Evolutionary conservation across 2,888 invertebrate genomes (phyloP), one percentile per base, ranked within the genome.

Genomic region (Sminthurides aquaticus): DNA sequence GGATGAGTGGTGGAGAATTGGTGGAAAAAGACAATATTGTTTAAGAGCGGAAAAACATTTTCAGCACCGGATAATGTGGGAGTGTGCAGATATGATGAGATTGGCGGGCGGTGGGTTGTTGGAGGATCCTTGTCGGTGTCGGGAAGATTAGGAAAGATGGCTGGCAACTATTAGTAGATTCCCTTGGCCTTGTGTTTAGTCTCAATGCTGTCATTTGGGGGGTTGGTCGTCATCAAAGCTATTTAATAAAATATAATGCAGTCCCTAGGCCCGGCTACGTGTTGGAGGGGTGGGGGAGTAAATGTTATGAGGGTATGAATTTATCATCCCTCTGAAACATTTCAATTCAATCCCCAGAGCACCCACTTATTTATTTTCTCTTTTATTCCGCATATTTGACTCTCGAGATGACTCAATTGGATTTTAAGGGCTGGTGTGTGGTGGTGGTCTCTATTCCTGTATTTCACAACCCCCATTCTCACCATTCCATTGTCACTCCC

Each of bases 221-320:
- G 57, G 63, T 63, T 49, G 63, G 58, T 63, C 63, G 52, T 63
- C 63, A 63, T 63, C 63, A 63, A 63, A 63, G 49, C 63, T 63
- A 57, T 57, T 63, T 57, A 63, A 63, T 63, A 63, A 63, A 63
- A 63, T 63, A 63, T 57, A 57, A 63, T 57, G 62, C 52, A 57
- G 57, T 49, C 49, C 63, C 57, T 27, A 26, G 43, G 5, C 43
- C 8, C 15, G 43, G n/a, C n/a, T n/a, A n/a, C n/a, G n/a, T n/a
- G n/a, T n/a, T n/a, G n/a, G n/a, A n/a, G n/a, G n/a, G n/a, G n/a
- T n/a, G n/a, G n/a, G n/a, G n/a, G n/a, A n/a, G n/a, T n/a, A n/a
- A n/a, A 34, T 34, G 43, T 34, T 34, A 34, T 34, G 43, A 34
- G 43, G 43, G 43, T 34, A 34, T 34, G 43, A 34, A 34, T 34